These are phyloP conservation scores for Grantiella picta DNA, from an alignment of 2,113 vertebrate species.

Conservation along the genomic window DNA sequence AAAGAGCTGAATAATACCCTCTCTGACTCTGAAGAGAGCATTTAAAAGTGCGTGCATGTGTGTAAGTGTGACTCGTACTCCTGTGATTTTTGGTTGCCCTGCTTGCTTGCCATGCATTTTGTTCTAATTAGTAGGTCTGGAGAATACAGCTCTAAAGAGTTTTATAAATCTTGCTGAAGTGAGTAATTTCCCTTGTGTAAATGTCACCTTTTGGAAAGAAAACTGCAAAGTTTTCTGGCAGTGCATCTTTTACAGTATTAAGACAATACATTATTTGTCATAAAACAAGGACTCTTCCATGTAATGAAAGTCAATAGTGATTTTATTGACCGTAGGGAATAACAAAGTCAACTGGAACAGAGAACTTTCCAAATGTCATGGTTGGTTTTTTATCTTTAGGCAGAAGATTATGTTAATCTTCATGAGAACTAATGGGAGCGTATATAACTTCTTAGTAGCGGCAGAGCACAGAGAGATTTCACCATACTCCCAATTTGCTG, in stretches of 20 bases:
- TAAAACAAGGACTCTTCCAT: not conserved
- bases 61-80: not conserved
- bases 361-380: not conserved
- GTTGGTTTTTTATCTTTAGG: not conserved
- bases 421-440: not conserved
- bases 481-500: not conserved
- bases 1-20: not conserved
- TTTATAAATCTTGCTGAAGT: conserved; percentile 32
- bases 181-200: conserved; percentile 13
- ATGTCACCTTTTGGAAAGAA: conserved; percentile 36
- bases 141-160: not conserved
- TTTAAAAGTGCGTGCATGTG: not conserved
- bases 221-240: not conserved
- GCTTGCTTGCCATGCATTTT: not conserved
- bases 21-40: not conserved
- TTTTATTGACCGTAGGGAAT: not conserved
- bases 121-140: conserved; percentile 5
- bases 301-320: not conserved
- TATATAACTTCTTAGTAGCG: not conserved
- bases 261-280: not conserved
- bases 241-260: not conserved
- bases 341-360: not conserved
- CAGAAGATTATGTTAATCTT: not conserved
- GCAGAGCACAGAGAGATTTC: not conserved
- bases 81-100: not conserved